Evolutionary conservation across 2,888 invertebrate genomes (phyloP).

Genomic region (Barypeithes pellucidus): DNA sequence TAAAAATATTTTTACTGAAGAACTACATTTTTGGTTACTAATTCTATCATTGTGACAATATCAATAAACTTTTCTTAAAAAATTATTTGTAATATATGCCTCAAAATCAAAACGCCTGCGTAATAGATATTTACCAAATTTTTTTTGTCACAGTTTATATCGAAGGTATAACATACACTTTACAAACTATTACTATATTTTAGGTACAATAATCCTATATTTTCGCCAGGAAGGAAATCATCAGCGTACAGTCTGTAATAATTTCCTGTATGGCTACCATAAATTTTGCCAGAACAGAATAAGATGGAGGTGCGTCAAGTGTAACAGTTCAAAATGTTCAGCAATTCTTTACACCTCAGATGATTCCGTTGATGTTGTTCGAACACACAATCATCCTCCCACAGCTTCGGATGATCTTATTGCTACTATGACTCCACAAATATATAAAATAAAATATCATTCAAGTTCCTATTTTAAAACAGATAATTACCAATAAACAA

Average conservation of each 20-base stretch:
- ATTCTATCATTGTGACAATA: too few species aligned
- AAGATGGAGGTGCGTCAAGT: slow-evolving; percentile 60
- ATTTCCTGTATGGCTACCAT: slow-evolving; percentile 50
- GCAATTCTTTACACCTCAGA: slow-evolving; percentile 30
- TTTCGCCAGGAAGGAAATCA: neutral
- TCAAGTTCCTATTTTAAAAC: neutral
- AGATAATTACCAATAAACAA: neutral
- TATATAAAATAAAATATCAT: neutral
- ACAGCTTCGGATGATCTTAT: neutral
- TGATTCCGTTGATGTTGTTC: neutral
- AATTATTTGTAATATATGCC: too few species aligned
- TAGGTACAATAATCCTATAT: neutral
- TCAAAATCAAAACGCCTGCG: too few species aligned
- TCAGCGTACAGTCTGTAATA: slow-evolving; percentile 29
- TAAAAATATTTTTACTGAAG: too few species aligned
- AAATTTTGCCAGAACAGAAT: slow-evolving; percentile 24
- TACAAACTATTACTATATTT: neutral
- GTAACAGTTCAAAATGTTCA: slow-evolving; percentile 55
- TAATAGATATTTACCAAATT: too few species aligned
- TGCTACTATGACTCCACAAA: neutral
- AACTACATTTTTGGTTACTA: too few species aligned
- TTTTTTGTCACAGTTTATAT: too few species aligned
- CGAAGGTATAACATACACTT: too few species aligned
- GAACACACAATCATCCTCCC: neutral
- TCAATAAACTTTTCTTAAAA: too few species aligned